Evolutionary conservation across 2,113 vertebrate species (phyloP).

Genomic region (Octodon degus): DNA sequence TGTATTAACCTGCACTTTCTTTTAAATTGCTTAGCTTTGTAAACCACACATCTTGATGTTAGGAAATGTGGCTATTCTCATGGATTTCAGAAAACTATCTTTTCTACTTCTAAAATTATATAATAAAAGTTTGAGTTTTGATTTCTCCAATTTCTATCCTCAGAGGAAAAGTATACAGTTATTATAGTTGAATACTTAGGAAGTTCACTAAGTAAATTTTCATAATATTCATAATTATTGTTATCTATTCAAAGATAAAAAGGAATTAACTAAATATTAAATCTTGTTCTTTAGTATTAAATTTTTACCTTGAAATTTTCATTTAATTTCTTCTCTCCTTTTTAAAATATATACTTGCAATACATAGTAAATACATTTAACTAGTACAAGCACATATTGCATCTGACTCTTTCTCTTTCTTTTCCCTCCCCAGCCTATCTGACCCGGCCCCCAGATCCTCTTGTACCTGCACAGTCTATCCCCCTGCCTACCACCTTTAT

Average conservation of each 20-base stretch:
- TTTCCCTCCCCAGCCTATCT: not conserved
- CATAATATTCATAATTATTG: not conserved
- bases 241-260: not conserved
- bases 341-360: not conserved
- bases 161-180: not conserved
- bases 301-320: not conserved
- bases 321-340: not conserved
- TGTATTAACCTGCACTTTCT: conserved; percentile 29
- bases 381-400: not conserved
- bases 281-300: not conserved
- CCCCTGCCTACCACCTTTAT: not conserved
- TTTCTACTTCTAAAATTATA: conserved; percentile 10
- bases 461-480: not conserved
- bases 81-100: conserved; percentile 36
- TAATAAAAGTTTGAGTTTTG: not conserved
- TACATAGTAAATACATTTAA: too few relatives aligned
- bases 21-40: conserved; percentile 15
- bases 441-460: not conserved
- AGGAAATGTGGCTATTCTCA: not conserved
- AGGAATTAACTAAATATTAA: not conserved
- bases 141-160: not conserved
- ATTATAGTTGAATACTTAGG: not conserved
- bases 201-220: not conserved
- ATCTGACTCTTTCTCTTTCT: not conserved
- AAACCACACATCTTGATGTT: not conserved